Evolutionary conservation across 2,797 vertebrate genomes (phyloP), one percentile per base, ranked within the genome.

Genomic region (Syngnathus acus): DNA sequence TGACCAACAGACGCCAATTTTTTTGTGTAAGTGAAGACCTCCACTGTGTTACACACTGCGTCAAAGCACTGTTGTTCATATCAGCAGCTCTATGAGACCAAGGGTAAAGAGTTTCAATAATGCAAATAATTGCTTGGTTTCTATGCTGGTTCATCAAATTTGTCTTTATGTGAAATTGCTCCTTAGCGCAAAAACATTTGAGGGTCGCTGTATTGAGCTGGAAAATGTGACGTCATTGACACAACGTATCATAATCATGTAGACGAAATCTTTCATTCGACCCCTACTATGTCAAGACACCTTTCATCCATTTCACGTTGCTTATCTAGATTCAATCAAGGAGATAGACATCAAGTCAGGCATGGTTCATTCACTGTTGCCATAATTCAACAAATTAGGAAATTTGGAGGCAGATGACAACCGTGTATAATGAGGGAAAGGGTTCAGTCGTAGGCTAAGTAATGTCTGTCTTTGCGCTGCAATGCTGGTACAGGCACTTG

Each of bases 1-100:
- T 78, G 80, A 66, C 78, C 76, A 50, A 76, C 73, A 72, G 48
- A 68, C 60, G 72, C 71, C 66, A 64, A 68, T 59, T 47, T 73
- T 69, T 57, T 47, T 74, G 78, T 16, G 65, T 66, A 67, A 65
- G 69, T 63, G 51, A 70, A 71, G 69, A 72, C 13, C 5, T 43
- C 60, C 9, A 16, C 59, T 7, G 10, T 61, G 59, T 21, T 61
- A 26, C 23, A 2, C 11, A 32, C 16, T 32, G 54, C 11, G 16
- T 16, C 13, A 37, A 37, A 57, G 26, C 13, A 37, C 1, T 8
- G 14, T 32, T 32, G 26, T 54, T n/a, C 17, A 9, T 2, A 50
- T 8, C 17, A 50, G 48, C 19, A 4, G 19, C 19, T 6, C 48
- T 9, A n/a, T 1, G 17, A n/a, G 48, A 50, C 19, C 8, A n/a